These are phyloP conservation scores for Spondyliosoma cantharus DNA, from an alignment of 2,797 vertebrate genomes.

Conservation along the genomic window DNA sequence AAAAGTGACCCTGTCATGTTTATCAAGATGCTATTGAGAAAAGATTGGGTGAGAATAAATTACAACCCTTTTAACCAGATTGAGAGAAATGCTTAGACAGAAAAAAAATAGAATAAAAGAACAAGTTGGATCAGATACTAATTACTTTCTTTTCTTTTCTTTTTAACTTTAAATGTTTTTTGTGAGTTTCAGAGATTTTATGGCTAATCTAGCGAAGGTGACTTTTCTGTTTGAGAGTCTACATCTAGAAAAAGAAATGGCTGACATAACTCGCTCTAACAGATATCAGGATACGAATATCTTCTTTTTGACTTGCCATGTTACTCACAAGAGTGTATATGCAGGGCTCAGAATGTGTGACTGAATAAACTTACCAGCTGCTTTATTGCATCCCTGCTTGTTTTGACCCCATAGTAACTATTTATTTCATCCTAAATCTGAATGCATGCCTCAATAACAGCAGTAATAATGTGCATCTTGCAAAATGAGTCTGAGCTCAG, in stretches of 20 bases:
- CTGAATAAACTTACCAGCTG: not conserved
- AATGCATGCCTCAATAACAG: not conserved
- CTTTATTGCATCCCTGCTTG: not conserved
- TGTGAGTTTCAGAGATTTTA: not conserved
- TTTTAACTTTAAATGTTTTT: not conserved
- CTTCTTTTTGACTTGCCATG: not conserved
- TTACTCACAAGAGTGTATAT: not conserved
- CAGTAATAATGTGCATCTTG: not conserved
- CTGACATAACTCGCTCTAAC: not conserved
- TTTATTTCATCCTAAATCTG: not conserved
- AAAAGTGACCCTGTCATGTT: slow-evolving; percentile 71
- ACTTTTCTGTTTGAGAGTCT: not conserved
- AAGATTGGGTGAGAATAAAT: slow-evolving; percentile 41
- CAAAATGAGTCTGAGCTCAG: not conserved
- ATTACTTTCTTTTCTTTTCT: not conserved
- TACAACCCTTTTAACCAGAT: slow-evolving; percentile 26
- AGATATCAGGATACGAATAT: not conserved
- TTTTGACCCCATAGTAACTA: not conserved
- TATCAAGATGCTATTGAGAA: slow-evolving; percentile 51
- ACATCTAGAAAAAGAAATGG: not conserved
- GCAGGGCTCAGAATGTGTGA: not conserved
- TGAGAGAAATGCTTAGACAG: slow-evolving; percentile 14
- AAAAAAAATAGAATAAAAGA: not conserved
- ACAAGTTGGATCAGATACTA: not conserved
- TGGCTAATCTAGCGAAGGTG: too few relatives aligned